Evolutionary conservation across 2,888 invertebrate species (phyloP).

Genomic region (Spisula solida): DNA sequence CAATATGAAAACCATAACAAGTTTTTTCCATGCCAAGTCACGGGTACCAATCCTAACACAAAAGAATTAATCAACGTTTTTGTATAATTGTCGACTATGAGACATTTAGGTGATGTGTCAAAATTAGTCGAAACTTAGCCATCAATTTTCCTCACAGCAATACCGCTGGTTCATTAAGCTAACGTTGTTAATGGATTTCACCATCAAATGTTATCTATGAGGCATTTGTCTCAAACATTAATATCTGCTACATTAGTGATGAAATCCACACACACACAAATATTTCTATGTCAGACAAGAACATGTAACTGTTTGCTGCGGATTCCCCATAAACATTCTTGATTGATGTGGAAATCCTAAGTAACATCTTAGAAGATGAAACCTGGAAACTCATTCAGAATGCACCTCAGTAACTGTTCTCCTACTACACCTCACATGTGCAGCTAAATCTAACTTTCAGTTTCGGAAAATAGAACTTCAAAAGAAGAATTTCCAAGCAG

Average conservation of each 20-base stretch:
- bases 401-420: no score
- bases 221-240: constrained; percentile 5
- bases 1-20: neutral
- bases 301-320: neutral
- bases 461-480: no score
- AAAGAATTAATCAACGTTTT: neutral
- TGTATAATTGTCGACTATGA: neutral
- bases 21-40: neutral
- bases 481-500: no score
- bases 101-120: neutral
- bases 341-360: neutral
- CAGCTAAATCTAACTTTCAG: no score
- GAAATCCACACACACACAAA: neutral
- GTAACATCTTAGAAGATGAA: no score
- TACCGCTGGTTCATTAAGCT: neutral
- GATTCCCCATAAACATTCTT: constrained; percentile 3
- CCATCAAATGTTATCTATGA: constrained; percentile 10
- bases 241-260: neutral
- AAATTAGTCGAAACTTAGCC: neutral
- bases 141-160: neutral
- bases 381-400: no score
- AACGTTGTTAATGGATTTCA: neutral
- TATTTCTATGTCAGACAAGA: neutral
- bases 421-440: no score
- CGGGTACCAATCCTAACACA: neutral